Base-by-base conservation (phyloP, 2,888 invertebrate species). In the Serrognathus titanus region DNA sequence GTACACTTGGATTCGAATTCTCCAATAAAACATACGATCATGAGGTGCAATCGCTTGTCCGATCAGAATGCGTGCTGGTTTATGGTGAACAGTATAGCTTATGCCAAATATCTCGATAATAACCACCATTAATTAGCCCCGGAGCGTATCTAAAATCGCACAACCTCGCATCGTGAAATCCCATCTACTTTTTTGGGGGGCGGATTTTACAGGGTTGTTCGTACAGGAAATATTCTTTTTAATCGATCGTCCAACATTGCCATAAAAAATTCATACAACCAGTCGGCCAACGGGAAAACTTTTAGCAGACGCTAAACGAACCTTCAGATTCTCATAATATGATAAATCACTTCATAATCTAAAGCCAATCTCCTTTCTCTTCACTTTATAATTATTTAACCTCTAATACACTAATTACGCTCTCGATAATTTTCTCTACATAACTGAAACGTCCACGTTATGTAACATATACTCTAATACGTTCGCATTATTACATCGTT, bases 51-150 rank as follows among this genome's bases (percentile, higher is more conserved):
- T 63, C 65, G 63, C 60, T 57, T 51, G 55, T 58, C 57, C 59
- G 65, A 66, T 66, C 66, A 66, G 63, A 65, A 64, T 64, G 62
- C 58, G 62, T 66, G 62, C 63, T 62, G 60, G 64, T 63, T 64
- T 66, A 67, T 64, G 64, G 59, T 59, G 57, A 59, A 58, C 62
- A 55, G 56, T 65, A 60, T 61, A 61, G 62, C 62, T 63, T 63
- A 67, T 65, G 66, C 68, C 68, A 65, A 69, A 66, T 68, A 68
- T 68, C 66, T 66, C 63, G 68, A 68, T 69, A 66, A 68, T 68
- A 69, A 69, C 65, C 62, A 65, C 66, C 66, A 69, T 69, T 68
- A 68, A 69, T 69, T 69, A 69, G 64, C 63, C 67, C 63, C 61
- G 61, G 62, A 69, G 66, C 62, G 53, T 62, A 62, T 62, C 59